Conservation (phyloP, 2,797 vertebrate species). For the Molossus alvarezi region DNA sequence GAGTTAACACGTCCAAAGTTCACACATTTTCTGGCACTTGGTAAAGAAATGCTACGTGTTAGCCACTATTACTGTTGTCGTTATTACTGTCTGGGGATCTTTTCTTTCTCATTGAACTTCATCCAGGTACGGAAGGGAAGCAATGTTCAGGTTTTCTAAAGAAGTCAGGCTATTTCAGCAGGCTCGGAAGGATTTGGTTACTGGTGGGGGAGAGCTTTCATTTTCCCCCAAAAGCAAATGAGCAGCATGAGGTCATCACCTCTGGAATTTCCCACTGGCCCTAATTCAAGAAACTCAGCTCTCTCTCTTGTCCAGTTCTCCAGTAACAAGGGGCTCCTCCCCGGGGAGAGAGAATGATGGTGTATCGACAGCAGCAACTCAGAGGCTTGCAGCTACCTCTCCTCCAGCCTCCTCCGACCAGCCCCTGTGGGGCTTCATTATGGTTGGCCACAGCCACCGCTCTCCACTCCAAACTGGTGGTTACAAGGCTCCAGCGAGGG, state of each 20-base stretch:
- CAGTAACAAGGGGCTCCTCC: neutral
- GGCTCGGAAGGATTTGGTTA: neutral
- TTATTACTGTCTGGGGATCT: neutral
- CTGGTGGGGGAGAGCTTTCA: neutral
- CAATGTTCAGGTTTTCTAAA: neutral
- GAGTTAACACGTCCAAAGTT: neutral
- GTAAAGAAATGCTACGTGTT: neutral
- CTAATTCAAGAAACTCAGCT: slow-evolving; percentile 7
- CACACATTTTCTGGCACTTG: neutral
- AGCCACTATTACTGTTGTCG: neutral
- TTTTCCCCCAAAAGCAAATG: slow-evolving; percentile 33
- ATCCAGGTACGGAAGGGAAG: neutral
- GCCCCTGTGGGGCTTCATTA: neutral
- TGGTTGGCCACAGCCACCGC: slow-evolving; percentile 33
- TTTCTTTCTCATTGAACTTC: neutral
- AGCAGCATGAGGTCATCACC: slow-evolving; percentile 29
- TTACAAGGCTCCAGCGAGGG: slow-evolving; percentile 75
- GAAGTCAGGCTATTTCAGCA: neutral
- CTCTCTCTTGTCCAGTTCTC: too few species aligned
- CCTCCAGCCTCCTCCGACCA: neutral
- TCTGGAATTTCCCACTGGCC: slow-evolving; percentile 41
- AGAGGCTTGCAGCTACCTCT: neutral
- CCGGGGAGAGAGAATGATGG: neutral
- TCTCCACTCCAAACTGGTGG: slow-evolving; percentile 67
- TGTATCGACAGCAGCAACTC: neutral